Evolutionary conservation across 1,140 invertebrate genomes (phyloP), one percentile per base, ranked within the genome.

Genomic region (Rhynchophorus ferrugineus): DNA sequence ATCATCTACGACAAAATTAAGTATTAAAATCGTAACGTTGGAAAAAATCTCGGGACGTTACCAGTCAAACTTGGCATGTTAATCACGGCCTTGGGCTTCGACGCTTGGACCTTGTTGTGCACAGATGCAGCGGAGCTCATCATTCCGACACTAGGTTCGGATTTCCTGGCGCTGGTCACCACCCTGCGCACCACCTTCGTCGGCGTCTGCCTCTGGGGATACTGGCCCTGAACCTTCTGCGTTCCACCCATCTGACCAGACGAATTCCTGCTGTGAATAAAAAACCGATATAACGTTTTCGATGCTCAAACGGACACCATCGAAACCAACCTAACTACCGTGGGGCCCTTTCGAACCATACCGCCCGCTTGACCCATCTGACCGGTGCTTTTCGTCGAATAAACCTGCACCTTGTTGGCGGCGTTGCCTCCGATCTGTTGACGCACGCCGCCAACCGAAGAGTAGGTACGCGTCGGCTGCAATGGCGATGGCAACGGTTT

Each of bases 11-110:
- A 36, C 43, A 7, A 43, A 35, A 45, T n/a, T 17, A 3, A 6
- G 20, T 14, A 29, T 17, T 1, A 20, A 18, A n/a, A 33, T 14
- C 3, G 5, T 13, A 33, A 42, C 43, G 11, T 29, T 11, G 11
- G 24, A 11, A 29, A n/a, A n/a, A n/a, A n/a, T n/a, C n/a, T n/a
- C n/a, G 20, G 5, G 9, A n/a, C 8, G 0, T 48, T 24, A 57
- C 57, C 60, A 44, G 60, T 54, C 17, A 66, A 47, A 41, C 62
- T 58, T 2, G 64, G 64, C 64, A 66, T 66, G 38, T 39, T 62
- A 13, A 66, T 66, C 14, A 64, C 59, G 13, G 58, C 49, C 34
- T 62, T 64, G 5, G 58, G 52, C 22, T 49, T 59, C 16, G 55
- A 45, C 11, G 50, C 50, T 5, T 44, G 34, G 0, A 54, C 19